Evolutionary conservation across 2,888 invertebrate species (phyloP).

Genomic region (Dynastes maya): DNA sequence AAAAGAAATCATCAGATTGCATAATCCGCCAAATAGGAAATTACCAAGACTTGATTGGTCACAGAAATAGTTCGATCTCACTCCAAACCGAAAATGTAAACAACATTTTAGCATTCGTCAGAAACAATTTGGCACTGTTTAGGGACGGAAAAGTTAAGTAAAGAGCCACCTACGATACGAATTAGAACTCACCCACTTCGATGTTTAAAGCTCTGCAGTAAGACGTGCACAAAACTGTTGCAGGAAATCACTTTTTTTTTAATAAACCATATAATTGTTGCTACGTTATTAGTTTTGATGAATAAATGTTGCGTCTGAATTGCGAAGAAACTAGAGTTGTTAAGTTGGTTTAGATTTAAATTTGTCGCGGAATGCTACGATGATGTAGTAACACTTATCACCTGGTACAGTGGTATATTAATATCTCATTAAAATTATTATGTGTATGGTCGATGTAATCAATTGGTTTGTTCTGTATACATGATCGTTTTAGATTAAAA

Average conservation of each 20-base stretch:
- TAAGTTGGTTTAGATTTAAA: neutral
- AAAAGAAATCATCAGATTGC: no score
- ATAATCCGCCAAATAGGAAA: no score
- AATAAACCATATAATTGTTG: no score
- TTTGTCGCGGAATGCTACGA: neutral
- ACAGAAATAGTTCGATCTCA: neutral
- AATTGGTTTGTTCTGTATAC: no score
- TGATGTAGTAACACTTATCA: neutral
- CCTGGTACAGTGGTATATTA: neutral
- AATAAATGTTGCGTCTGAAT: no score
- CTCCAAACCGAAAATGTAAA: neutral
- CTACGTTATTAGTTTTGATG: no score
- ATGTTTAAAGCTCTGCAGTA: constrained; percentile 18
- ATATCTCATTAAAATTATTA: no score
- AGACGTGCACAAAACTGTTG: neutral
- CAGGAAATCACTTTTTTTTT: no score
- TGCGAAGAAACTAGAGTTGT: neutral
- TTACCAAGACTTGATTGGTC: neutral
- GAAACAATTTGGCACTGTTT: constrained; percentile 26
- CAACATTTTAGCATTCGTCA: neutral
- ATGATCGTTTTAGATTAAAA: no score
- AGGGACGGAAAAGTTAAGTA: constrained; percentile 22
- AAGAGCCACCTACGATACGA: constrained; percentile 35
- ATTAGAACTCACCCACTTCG: constrained; percentile 35
- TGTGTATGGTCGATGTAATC: neutral